Percentiles rank a stretch among this genome's conserved stretches.
These are phyloP conservation scores for Jordanella pulchra DNA, from an alignment of 2,797 vertebrate genomes.

Conservation along the genomic window DNA sequence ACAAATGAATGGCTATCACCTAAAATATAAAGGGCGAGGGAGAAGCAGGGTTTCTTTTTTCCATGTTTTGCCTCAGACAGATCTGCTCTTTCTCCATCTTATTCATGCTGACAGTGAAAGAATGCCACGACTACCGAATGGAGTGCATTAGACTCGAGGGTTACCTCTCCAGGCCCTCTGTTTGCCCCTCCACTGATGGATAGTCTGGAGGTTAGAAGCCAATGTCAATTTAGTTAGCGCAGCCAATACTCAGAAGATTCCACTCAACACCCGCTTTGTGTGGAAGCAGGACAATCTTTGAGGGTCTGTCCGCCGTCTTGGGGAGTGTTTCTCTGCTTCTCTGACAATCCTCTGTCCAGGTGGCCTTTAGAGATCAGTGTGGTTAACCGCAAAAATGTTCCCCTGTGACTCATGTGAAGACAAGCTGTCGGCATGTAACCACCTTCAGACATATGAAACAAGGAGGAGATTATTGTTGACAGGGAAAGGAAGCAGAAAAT, in stretches of 20 bases:
- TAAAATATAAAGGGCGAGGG: conserved; percentile 50
- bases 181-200: conserved; percentile 67
- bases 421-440: conserved; percentile 68
- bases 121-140: conserved; percentile 34
- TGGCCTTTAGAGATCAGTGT: conserved; percentile 54
- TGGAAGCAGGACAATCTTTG: conserved; percentile 54
- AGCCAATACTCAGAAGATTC: conserved; percentile 72
- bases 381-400: conserved; percentile 70
- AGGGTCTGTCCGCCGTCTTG: conserved; percentile 41
- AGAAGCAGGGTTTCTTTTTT: conserved; percentile 37
- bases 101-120: conserved; percentile 45
- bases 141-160: conserved; percentile 52
- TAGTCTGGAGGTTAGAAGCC: conserved; percentile 72
- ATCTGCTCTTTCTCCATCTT: conserved; percentile 8
- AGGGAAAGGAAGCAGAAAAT: conserved; percentile 37
- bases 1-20: conserved; percentile 72
- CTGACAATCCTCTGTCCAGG: conserved; percentile 63
- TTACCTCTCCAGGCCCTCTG: conserved; percentile 49
- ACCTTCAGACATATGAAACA: conserved; percentile 55
- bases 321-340: conserved; percentile 57
- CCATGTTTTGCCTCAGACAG: conserved; percentile 31
- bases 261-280: conserved; percentile 55
- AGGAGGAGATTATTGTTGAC: conserved; percentile 61
- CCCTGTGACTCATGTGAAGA: conserved; percentile 63
- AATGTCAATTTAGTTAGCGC: conserved; percentile 77